A percentile compares a stretch with the other conserved stretches of the same genome.
phyloP scores from a whole-genome alignment of 2,888 invertebrate genomes.

The Idaea aversata region DNA sequence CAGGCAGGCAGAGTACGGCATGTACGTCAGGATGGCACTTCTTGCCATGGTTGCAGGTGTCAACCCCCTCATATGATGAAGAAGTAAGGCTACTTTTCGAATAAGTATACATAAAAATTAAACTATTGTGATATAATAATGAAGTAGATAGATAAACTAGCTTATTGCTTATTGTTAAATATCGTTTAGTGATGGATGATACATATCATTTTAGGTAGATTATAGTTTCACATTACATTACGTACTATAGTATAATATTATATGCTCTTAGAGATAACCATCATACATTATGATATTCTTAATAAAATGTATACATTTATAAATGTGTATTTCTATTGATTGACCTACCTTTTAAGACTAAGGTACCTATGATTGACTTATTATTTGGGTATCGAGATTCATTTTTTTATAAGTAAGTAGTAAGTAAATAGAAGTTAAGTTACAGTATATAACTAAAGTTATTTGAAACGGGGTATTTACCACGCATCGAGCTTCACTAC shows the following conservation, averaged over 20 bases:
- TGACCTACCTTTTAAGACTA: not conserved
- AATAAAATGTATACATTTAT: not conserved
- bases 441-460: too few species aligned
- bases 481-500: too few species aligned
- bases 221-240: not conserved
- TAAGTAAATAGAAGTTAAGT: too few species aligned
- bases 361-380: not conserved
- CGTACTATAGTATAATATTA: not conserved
- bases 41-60: constrained; percentile 93
- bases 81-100: not conserved
- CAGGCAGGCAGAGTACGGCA: constrained; percentile 98
- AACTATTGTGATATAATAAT: not conserved
- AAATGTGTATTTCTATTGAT: not conserved
- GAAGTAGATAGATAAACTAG: not conserved
- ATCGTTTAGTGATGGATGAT: not conserved
- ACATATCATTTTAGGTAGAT: not conserved
- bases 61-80: constrained; percentile 57
- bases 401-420: not conserved
- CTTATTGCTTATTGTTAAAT: not conserved
- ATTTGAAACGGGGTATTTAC: too few species aligned
- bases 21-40: constrained; percentile 99
- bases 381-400: not conserved
- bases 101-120: not conserved
- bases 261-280: not conserved
- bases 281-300: not conserved